Base-by-base conservation (phyloP, 2,797 vertebrate species). In the Mycteria americana region DNA sequence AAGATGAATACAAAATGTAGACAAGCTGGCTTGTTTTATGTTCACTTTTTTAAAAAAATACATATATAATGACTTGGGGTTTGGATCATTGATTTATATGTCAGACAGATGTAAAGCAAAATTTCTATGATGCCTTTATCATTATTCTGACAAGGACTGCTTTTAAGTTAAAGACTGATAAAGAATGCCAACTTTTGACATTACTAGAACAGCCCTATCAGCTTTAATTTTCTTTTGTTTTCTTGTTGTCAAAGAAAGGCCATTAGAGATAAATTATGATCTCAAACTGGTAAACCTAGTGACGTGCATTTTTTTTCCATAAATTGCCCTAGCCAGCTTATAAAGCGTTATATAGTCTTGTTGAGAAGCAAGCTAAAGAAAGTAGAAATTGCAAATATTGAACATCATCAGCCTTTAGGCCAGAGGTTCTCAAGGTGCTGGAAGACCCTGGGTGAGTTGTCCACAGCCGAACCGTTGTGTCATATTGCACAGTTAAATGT, bases 81-180 rank as follows among this genome's bases (percentile, higher is more conserved):
- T 79, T 91, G 92, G 94, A 90, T 95, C 97, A 97, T 98, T 97
- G 97, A 97, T 98, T 98, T 97, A 95, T 84, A 93, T 97, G 97
- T 96, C 97, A 98, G 92, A 79, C 78, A 95, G 96, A 98, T 98
- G 96, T 98, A 98, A 98, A 97, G 97, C 94, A 97, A 93, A 94
- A 94, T 97, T 97, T 96, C 96, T 95, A 68, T 97, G 97, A 97
- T 92, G 89, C 78, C 92, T 98, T 98, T 97, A 97, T 97, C 94
- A 89, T 97, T 97, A 95, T 94, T 96, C 93, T 97, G 97, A 97
- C 96, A 97, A 94, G 95, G 94, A 90, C 93, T 97, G 97, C 97
- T 97, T 97, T 98, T 95, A 97, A 97, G 97, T 97, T 97, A 98
- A 98, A 98, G 94, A 97, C 94, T 96, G 90, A 94, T 94, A 97